Evolutionary conservation across 2,113 vertebrate genomes (phyloP).

Genomic region (Brachirus orientalis): DNA sequence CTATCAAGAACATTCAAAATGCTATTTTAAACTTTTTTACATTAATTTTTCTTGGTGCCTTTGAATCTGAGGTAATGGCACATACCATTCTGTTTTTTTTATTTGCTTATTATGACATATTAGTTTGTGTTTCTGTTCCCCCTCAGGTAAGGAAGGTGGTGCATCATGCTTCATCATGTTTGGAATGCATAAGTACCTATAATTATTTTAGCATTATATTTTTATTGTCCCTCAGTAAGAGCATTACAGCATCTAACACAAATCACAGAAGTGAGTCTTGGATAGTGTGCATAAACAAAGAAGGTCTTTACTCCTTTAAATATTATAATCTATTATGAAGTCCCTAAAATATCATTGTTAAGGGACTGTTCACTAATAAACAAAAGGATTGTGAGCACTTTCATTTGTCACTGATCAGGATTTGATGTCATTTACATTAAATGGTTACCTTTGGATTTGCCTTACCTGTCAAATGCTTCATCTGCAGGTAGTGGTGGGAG

Average conservation of each 20-base stretch:
- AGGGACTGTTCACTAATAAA: neutral
- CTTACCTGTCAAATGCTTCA: constrained; percentile 88
- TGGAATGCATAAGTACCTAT: constrained; percentile 26
- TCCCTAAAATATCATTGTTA: constrained; percentile 2
- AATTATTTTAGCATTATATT: constrained; percentile 20
- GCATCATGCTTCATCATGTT: constrained; percentile 17
- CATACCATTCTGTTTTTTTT: neutral
- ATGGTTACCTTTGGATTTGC: constrained; percentile 31
- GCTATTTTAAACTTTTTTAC: neutral
- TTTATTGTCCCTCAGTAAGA: constrained; percentile 8
- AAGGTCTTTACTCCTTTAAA: neutral
- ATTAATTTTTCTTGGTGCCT: constrained; percentile 7
- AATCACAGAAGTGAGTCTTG: neutral
- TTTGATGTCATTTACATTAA: neutral
- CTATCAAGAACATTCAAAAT: neutral
- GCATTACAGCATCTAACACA: neutral
- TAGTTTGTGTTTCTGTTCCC: constrained; percentile 7
- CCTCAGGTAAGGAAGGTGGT: constrained; percentile 21
- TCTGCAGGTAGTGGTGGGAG: constrained; percentile 80
- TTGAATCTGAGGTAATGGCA: constrained; percentile 20
- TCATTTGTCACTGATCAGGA: neutral
- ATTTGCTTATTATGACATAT: constrained; percentile 11
- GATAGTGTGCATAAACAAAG: constrained; percentile 3
- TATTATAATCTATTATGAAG: neutral
- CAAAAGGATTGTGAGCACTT: neutral